phyloP scores from a whole-genome alignment of 2,888 invertebrate genomes.

The Ypsolopha sequella region DNA sequence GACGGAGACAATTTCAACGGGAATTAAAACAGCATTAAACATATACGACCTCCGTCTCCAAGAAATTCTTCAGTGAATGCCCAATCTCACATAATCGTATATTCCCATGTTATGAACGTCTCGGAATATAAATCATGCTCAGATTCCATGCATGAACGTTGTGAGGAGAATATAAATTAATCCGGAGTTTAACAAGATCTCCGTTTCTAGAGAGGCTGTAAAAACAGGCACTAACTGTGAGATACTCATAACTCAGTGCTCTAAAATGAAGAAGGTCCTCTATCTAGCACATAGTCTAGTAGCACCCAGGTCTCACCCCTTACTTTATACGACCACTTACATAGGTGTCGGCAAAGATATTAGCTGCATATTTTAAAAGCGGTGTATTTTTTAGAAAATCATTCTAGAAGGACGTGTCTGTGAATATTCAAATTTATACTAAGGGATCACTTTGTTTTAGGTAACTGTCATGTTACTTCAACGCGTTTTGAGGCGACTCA shows the following conservation, averaged over 20 bases:
- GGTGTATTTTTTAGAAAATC: too few relatives aligned
- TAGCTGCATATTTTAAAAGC: too few relatives aligned
- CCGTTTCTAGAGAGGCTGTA: not conserved
- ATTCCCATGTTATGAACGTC: not conserved
- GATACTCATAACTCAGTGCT: not conserved
- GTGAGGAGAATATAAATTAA: slow-evolving; percentile 3
- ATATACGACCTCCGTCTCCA: not conserved
- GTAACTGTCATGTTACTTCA: too few relatives aligned
- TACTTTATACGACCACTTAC: not conserved
- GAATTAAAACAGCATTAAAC: not conserved
- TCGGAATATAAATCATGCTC: slow-evolving; percentile 4
- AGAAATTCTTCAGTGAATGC: not conserved
- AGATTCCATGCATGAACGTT: slow-evolving; percentile 1
- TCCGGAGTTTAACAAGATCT: not conserved
- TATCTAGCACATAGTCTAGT: not conserved
- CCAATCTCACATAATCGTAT: not conserved
- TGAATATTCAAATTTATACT: too few relatives aligned
- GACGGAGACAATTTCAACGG: too few relatives aligned
- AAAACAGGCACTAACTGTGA: not conserved
- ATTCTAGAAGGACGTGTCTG: too few relatives aligned
- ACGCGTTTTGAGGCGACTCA: too few relatives aligned
- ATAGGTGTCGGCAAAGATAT: not conserved
- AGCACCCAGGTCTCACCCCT: not conserved
- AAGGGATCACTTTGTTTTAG: too few relatives aligned
- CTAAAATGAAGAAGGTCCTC: not conserved